phyloP scores from a whole-genome alignment of 2,888 invertebrate genomes.

The Beris chalybata region DNA sequence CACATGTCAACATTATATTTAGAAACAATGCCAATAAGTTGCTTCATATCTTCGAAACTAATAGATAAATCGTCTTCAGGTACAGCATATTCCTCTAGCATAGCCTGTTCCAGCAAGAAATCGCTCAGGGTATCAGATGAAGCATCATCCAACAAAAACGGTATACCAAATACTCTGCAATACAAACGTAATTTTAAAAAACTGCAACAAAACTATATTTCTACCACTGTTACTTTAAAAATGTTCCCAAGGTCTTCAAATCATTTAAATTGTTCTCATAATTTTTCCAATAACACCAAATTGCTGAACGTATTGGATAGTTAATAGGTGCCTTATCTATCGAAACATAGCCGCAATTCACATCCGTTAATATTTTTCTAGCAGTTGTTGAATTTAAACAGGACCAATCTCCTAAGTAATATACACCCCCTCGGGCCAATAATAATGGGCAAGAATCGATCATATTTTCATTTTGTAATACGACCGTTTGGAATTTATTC shows the following conservation, averaged over 20 bases:
- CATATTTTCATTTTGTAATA: conserved; percentile 43
- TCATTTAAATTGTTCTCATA: conserved; percentile 46
- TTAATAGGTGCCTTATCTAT: conserved; percentile 44
- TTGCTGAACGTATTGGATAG: conserved; percentile 48
- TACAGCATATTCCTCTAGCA: conserved; percentile 31
- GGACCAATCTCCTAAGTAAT: conserved; percentile 55
- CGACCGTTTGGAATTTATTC: conserved; percentile 44
- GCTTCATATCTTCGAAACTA: conserved; percentile 47
- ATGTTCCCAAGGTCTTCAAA: conserved; percentile 47
- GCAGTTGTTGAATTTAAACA: conserved; percentile 43
- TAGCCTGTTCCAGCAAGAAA: conserved; percentile 46
- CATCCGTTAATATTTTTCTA: conserved; percentile 47
- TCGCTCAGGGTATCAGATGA: conserved; percentile 45
- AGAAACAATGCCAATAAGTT: conserved; percentile 45
- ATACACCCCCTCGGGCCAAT: conserved; percentile 53
- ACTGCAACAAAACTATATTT: background rate
- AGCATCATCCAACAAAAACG: conserved; percentile 48
- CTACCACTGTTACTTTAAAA: conserved; percentile 48
- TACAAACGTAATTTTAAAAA: background rate
- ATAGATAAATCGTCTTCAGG: conserved; percentile 47
- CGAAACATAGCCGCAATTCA: conserved; percentile 43
- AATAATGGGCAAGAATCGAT: conserved; percentile 52
- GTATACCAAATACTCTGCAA: conserved; percentile 53
- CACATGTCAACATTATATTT: conserved; percentile 45
- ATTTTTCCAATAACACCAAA: conserved; percentile 54